Evolutionary conservation across 1,140 invertebrate genomes (phyloP).

Genomic region (Battus philenor): DNA sequence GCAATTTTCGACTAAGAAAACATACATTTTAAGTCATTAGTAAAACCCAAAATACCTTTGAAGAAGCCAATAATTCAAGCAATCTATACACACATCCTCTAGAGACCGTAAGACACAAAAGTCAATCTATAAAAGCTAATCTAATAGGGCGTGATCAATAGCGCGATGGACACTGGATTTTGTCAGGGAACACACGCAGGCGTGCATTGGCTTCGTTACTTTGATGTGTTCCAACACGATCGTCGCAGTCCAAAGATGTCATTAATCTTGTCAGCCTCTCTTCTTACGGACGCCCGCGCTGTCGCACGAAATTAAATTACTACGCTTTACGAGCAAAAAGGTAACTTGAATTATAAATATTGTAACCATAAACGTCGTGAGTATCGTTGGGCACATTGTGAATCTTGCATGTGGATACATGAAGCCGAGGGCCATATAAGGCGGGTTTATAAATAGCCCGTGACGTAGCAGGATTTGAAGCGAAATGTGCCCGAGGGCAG

Average conservation of each 20-base stretch:
- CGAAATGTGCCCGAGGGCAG: conserved; percentile 38
- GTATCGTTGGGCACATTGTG: background rate
- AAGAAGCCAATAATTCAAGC: too few species aligned
- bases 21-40: too few species aligned
- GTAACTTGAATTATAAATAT: conserved; percentile 11
- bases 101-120: too few species aligned
- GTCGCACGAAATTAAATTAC: conserved; percentile 24
- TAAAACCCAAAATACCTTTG: too few species aligned
- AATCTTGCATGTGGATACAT: background rate
- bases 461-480: conserved; percentile 49
- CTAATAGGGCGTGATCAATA: conserved; percentile 2
- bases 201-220: conserved; percentile 39
- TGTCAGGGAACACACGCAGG: conserved; percentile 30
- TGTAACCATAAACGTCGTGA: background rate
- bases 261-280: conserved; percentile 57
- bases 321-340: conserved; percentile 3
- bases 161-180: conserved; percentile 32
- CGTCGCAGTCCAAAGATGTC: conserved; percentile 26
- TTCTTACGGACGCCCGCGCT: conserved; percentile 37
- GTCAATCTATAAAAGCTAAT: too few species aligned
- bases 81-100: too few species aligned
- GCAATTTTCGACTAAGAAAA: too few species aligned
- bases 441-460: conserved; percentile 60
- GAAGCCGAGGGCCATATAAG: conserved; percentile 46
- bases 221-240: conserved; percentile 36